Conservation (phyloP, 2,113 vertebrate species). For the Heterotilapia buettikoferi region DNA sequence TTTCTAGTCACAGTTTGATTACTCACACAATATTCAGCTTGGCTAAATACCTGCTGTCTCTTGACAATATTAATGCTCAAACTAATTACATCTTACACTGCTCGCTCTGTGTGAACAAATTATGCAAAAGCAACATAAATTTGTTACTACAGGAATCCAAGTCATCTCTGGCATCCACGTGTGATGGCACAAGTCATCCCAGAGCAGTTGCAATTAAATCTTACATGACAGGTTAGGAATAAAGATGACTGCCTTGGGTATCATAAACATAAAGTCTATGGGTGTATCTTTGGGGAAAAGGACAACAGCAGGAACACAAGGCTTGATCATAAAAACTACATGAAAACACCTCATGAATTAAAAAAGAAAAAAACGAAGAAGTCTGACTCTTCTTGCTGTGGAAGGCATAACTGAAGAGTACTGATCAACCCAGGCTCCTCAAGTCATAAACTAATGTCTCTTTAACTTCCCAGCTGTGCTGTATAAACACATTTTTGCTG, state of each 20-base stretch:
- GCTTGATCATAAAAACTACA: not conserved
- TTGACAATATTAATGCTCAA: conserved; percentile 5
- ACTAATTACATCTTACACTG: conserved; percentile 17
- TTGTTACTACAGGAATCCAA: not conserved
- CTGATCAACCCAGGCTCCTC: not conserved
- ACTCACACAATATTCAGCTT: conserved; percentile 14
- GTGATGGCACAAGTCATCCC: not conserved
- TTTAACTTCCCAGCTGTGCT: not conserved
- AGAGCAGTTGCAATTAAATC: not conserved
- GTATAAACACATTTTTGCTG: not conserved
- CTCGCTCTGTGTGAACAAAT: not conserved
- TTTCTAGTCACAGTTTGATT: not conserved
- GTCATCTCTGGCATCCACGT: not conserved
- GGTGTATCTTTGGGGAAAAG: not conserved
- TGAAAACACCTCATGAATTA: not conserved
- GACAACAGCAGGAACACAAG: not conserved
- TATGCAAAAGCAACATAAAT: conserved; percentile 4
- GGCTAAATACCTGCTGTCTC: not conserved
- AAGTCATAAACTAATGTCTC: rapidly evolving
- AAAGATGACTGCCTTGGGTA: not conserved
- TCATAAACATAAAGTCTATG: not conserved
- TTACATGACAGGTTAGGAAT: not conserved
- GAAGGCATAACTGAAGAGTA: not conserved
- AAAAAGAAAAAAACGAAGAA: not conserved
- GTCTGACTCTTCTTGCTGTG: not conserved